A percentile compares a stretch with the other conserved stretches of the same genome.
These are phyloP conservation scores for human DNA, from an alignment of 2,113 vertebrate genomes.

Conservation along the genomic window GRCh38 chr2:49216501-49217000, in stretches of 20 bases:
- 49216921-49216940: slow-evolving; percentile 57
- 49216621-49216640: background rate
- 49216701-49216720: background rate
- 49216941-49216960: slow-evolving; percentile 37
- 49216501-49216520: background rate
- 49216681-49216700: slow-evolving; percentile 2
- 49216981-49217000: slow-evolving; percentile 53
- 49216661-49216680: slow-evolving; percentile 10
- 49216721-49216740: background rate
- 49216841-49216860: slow-evolving; percentile 36
- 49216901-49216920: slow-evolving; percentile 50
- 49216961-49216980: slow-evolving; percentile 59
- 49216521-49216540: background rate
- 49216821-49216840: background rate
- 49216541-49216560: background rate
- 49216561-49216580: background rate
- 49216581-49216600: background rate
- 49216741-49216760: background rate
- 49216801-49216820: background rate
- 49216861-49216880: slow-evolving; percentile 56
- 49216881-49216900: background rate
- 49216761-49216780: slow-evolving; percentile 17
- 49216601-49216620: background rate
- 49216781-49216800: background rate
- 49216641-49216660: background rate